Conservation (phyloP, 2,888 invertebrate genomes). For the Ennomos erosarius region DNA sequence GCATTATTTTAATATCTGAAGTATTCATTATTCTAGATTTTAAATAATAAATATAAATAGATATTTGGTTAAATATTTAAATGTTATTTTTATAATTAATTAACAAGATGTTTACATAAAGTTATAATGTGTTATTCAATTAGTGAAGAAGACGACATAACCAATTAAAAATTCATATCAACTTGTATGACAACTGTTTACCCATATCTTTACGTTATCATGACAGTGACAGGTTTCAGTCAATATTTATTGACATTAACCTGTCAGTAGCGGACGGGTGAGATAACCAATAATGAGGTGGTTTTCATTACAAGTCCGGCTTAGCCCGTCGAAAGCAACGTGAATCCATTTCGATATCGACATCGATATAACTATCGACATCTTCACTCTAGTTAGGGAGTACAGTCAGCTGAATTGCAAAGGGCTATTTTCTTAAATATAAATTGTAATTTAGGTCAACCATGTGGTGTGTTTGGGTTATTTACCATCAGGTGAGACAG, state of each 20-base stretch:
- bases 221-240: slow-evolving; percentile 8
- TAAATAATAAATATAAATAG: too few relatives aligned
- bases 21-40: too few relatives aligned
- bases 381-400: slow-evolving; percentile 42
- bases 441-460: too few relatives aligned
- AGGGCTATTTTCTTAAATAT: background rate
- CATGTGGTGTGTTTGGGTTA: too few relatives aligned
- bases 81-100: too few relatives aligned
- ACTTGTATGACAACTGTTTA: background rate
- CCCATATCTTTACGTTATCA: background rate
- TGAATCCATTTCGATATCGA: slow-evolving; percentile 8
- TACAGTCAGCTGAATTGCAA: slow-evolving; percentile 11
- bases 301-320: slow-evolving; percentile 24
- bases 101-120: too few relatives aligned
- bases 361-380: slow-evolving; percentile 41
- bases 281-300: slow-evolving; percentile 24
- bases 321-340: slow-evolving; percentile 3
- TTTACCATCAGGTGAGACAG: too few relatives aligned
- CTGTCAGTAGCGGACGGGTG: slow-evolving; percentile 18
- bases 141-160: background rate
- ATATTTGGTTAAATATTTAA: too few relatives aligned
- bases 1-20: too few relatives aligned
- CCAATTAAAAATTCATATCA: background rate
- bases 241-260: slow-evolving; percentile 12
- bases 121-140: too few relatives aligned